Percentiles rank a stretch among this genome's conserved stretches.
Evolutionary conservation across 2,797 vertebrate genomes (phyloP).

Genomic region (Sebastiscus albofasciatus): DNA sequence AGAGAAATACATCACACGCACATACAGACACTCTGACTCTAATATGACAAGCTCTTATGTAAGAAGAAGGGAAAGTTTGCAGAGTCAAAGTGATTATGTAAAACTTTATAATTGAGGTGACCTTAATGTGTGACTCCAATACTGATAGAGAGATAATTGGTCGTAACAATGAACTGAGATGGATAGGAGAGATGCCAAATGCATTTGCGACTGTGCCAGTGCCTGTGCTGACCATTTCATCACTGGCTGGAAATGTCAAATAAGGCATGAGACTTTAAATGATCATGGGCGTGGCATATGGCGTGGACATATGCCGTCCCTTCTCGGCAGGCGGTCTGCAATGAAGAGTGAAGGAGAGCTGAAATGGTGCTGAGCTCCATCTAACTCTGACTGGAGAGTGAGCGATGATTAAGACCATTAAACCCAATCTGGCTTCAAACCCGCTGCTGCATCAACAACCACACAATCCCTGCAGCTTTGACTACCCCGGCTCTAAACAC

Average conservation of each 20-base stretch:
- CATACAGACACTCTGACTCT: slow-evolving; percentile 12
- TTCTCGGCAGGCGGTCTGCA: slow-evolving; percentile 44
- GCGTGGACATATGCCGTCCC: slow-evolving; percentile 64
- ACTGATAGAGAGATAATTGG: slow-evolving; percentile 37
- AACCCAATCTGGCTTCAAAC: slow-evolving; percentile 56
- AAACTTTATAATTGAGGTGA: slow-evolving; percentile 25
- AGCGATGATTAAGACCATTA: slow-evolving; percentile 59
- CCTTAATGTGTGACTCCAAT: slow-evolving; percentile 24
- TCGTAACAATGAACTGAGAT: slow-evolving; percentile 35
- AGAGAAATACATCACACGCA: slow-evolving; percentile 52
- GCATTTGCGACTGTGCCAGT: slow-evolving; percentile 37
- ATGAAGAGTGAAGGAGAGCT: slow-evolving; percentile 59
- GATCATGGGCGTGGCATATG: slow-evolving; percentile 62
- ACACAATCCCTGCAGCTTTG: not conserved
- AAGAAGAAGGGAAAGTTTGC: slow-evolving; percentile 13
- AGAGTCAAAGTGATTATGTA: slow-evolving; percentile 4
- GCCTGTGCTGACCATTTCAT: slow-evolving; percentile 25
- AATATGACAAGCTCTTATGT: slow-evolving; percentile 23
- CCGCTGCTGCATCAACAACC: slow-evolving; percentile 22
- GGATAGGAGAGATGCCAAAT: slow-evolving; percentile 42
- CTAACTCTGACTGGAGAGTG: slow-evolving; percentile 33
- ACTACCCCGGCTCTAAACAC: not conserved
- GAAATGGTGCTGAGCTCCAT: slow-evolving; percentile 24
- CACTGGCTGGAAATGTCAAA: slow-evolving; percentile 52
- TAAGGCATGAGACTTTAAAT: slow-evolving; percentile 40